phyloP scores from a whole-genome alignment of 2,113 vertebrate species.

The Lanius collurio region DNA sequence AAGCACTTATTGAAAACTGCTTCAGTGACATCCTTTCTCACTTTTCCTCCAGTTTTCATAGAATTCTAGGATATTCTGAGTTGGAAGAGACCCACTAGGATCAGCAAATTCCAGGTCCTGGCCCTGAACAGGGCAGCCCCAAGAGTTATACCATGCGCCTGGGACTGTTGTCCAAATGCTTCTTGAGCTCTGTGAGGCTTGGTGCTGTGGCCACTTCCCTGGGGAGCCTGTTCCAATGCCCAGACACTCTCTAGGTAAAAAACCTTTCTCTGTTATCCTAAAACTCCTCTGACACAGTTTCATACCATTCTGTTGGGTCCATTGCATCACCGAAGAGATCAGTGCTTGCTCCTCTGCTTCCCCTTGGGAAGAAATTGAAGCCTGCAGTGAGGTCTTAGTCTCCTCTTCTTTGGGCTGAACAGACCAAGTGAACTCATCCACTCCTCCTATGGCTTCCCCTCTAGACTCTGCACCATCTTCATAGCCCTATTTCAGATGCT shows the following conservation, averaged over 20 bases:
- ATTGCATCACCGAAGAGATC: background rate
- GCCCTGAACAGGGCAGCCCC: background rate
- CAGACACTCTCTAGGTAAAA: background rate
- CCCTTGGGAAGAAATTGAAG: background rate
- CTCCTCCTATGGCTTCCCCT: background rate
- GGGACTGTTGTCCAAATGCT: background rate
- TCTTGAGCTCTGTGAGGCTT: background rate
- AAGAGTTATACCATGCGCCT: too few relatives aligned
- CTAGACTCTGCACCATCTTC: background rate
- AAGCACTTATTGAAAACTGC: background rate
- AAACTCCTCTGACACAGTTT: background rate
- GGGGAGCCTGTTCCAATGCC: background rate
- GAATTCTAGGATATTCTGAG: background rate
- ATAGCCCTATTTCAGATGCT: background rate
- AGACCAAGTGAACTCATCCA: background rate
- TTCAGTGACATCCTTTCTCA: background rate
- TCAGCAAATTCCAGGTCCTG: background rate
- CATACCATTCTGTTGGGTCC: accelerated
- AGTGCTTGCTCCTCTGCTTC: background rate
- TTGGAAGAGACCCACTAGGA: background rate
- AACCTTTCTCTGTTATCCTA: background rate
- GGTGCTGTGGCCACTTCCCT: background rate
- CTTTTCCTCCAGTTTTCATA: background rate
- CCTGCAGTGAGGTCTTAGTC: background rate
- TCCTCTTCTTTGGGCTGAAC: background rate